A percentile compares a stretch with the other conserved stretches of the same genome.
Evolutionary conservation across 2,888 invertebrate species (phyloP).

Genomic region (Julus scandinavius): DNA sequence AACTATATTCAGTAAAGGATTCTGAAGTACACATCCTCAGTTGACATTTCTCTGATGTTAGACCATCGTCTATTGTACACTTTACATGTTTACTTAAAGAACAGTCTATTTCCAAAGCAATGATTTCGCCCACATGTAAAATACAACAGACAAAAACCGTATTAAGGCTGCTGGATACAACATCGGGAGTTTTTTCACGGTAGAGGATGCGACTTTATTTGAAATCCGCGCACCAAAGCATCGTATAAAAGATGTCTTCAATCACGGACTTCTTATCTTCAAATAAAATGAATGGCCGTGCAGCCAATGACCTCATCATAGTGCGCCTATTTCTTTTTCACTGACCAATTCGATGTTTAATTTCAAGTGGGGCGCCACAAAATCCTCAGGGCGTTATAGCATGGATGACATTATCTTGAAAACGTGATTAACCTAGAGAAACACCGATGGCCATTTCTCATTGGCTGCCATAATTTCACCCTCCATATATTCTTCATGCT

Average conservation of each 20-base stretch:
- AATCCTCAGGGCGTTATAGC: constrained; percentile 39
- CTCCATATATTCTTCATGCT: constrained; percentile 23
- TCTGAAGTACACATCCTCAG: too few relatives aligned
- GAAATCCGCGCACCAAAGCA: neutral
- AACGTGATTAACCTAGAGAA: constrained; percentile 45
- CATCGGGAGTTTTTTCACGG: neutral
- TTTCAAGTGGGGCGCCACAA: constrained; percentile 45
- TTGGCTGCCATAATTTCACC: neutral
- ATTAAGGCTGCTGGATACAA: neutral
- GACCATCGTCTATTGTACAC: neutral
- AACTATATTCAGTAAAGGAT: neutral
- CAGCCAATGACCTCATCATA: constrained; percentile 40
- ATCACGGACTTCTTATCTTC: constrained; percentile 45
- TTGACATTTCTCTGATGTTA: neutral
- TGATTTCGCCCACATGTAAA: neutral
- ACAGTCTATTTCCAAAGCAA: neutral
- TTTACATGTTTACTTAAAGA: neutral
- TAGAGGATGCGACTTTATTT: neutral
- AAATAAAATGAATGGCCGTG: constrained; percentile 33
- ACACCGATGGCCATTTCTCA: constrained; percentile 11
- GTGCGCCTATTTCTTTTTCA: constrained; percentile 17
- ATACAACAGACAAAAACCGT: neutral
- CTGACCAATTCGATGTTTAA: constrained; percentile 36
- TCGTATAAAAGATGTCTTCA: constrained; percentile 33
- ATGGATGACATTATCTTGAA: neutral